Evolutionary conservation across 2,113 vertebrate genomes (phyloP).

Genomic region (Osmerus eperlanus): DNA sequence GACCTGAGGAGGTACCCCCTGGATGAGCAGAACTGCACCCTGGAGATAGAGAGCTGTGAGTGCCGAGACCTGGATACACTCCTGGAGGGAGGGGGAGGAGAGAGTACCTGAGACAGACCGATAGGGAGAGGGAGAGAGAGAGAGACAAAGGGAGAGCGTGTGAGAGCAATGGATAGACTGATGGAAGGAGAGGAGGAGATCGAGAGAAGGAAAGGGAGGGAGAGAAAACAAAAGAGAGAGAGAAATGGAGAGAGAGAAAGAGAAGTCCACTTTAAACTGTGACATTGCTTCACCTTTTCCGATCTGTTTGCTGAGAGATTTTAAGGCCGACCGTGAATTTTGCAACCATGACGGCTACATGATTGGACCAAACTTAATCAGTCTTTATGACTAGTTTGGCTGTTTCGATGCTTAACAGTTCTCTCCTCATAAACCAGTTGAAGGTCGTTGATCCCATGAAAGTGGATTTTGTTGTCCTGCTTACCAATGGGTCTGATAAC

Average conservation of each 20-base stretch:
- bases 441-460: conserved; percentile 18
- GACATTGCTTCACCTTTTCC: background rate
- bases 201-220: too few species aligned
- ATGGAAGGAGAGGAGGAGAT: too few species aligned
- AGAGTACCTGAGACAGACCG: background rate
- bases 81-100: background rate
- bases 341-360: background rate
- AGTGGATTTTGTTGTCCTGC: conserved; percentile 20
- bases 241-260: too few species aligned
- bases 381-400: conserved; percentile 30
- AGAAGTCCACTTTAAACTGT: background rate
- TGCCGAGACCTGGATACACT: conserved; percentile 30
- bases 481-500: conserved; percentile 15
- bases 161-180: too few species aligned
- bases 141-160: too few species aligned
- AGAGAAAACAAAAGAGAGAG: too few species aligned
- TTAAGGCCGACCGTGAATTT: background rate
- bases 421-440: conserved; percentile 32
- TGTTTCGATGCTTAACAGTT: background rate
- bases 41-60: conserved; percentile 99
- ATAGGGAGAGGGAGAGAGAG: too few species aligned
- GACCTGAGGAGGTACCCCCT: conserved; percentile 94
- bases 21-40: conserved; percentile 92
- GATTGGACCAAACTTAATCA: conserved; percentile 27
- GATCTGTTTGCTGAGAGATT: background rate